Conservation (phyloP, 1,140 invertebrate genomes). For the Apis cerana region DNA sequence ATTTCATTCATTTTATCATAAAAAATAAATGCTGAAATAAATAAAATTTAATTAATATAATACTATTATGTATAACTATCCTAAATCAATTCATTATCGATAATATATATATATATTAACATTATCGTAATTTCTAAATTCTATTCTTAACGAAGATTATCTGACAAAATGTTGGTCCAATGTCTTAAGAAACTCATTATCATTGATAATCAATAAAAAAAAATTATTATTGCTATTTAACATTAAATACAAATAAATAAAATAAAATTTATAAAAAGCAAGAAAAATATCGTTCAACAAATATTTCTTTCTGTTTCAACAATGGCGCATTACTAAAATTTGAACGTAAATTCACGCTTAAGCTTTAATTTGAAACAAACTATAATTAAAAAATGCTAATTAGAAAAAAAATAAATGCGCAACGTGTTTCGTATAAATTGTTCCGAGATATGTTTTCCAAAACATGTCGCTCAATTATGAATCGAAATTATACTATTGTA, state of each 20-base stretch:
- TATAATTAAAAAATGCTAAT: no score
- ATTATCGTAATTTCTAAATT: neutral
- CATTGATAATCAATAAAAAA: neutral
- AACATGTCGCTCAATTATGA: neutral
- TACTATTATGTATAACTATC: neutral
- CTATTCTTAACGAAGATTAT: neutral
- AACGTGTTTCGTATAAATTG: neutral
- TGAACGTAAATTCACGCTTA: neutral
- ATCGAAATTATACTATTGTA: neutral
- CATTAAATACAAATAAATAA: no score
- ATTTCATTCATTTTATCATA: neutral
- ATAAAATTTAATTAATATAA: no score
- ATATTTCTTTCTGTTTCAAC: neutral
- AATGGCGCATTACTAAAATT: neutral
- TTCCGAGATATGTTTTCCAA: neutral
- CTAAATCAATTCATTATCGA: conserved; percentile 13
- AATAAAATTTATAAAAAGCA: no score
- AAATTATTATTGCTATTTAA: neutral
- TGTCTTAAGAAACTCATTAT: neutral
- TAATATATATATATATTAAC: neutral
- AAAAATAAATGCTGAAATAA: neutral
- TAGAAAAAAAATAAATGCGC: neutral
- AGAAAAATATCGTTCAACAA: no score
- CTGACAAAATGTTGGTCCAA: neutral
- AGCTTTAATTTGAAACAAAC: neutral